Conservation (phyloP, 1,140 invertebrate genomes). For the Caenorhabditis tropicalis region DNA sequence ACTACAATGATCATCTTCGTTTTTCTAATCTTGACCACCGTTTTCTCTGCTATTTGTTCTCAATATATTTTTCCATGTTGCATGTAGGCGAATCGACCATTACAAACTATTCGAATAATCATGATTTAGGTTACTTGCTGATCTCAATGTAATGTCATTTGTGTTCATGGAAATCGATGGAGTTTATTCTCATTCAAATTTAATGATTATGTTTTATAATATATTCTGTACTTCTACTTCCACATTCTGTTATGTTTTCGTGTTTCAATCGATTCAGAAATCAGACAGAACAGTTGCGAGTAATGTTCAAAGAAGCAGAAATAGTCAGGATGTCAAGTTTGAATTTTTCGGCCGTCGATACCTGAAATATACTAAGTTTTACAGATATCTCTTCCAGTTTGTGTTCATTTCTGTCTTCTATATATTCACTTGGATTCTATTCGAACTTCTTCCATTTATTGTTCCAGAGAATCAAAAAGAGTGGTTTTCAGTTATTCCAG, state of each 20-base stretch:
- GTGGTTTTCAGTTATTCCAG: neutral
- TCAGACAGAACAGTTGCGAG: neutral
- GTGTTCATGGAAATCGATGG: neutral
- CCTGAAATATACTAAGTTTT: neutral
- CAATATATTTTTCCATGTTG: conserved; percentile 6
- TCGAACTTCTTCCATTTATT: neutral
- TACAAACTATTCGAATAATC: neutral
- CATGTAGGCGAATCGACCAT: neutral
- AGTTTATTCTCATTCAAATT: neutral
- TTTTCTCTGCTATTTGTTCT: neutral
- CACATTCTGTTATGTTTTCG: neutral
- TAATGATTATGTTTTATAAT: neutral
- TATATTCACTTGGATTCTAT: neutral
- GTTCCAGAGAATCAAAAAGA: neutral
- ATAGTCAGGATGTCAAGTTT: neutral
- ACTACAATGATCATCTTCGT: neutral
- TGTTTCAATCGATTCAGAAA: neutral
- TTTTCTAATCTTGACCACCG: neutral
- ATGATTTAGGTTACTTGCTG: neutral
- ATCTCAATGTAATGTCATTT: neutral
- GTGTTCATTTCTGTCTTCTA: conserved; percentile 2
- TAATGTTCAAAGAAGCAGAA: neutral
- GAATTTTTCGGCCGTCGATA: no score
- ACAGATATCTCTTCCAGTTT: neutral
- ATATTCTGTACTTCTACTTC: neutral